Conservation (phyloP, 2,113 vertebrate species). For the Neolamprologus devosi region DNA sequence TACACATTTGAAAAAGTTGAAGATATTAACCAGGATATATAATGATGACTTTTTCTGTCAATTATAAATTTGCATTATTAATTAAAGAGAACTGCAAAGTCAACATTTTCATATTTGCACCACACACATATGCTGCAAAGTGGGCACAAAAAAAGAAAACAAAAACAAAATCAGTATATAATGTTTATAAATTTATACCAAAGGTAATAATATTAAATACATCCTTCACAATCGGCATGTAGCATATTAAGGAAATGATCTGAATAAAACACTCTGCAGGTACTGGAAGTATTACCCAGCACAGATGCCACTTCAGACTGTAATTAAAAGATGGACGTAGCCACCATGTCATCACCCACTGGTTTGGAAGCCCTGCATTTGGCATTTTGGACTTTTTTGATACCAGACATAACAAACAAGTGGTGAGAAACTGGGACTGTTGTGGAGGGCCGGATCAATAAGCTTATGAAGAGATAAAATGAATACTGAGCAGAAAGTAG, state of each 20-base stretch:
- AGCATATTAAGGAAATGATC: background rate
- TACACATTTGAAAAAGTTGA: background rate
- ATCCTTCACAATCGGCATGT: conserved; percentile 3
- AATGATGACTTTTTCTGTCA: background rate
- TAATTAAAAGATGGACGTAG: background rate
- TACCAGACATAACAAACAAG: background rate
- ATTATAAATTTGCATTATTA: background rate
- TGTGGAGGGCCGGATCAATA: background rate
- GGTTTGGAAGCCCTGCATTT: background rate
- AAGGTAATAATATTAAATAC: background rate
- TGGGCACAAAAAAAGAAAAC: background rate
- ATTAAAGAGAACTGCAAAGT: background rate
- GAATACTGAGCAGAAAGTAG: background rate
- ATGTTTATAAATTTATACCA: background rate
- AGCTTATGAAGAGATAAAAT: background rate
- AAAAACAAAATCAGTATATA: background rate
- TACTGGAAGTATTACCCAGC: background rate
- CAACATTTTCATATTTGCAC: background rate
- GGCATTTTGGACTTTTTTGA: background rate
- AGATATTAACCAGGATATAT: background rate
- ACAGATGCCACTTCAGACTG: background rate
- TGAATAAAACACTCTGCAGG: background rate
- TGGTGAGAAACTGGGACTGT: background rate
- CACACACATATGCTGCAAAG: background rate
- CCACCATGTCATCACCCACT: background rate